Evolutionary conservation across 2,888 invertebrate species (phyloP).

Genomic region (Drosophila testacea): DNA sequence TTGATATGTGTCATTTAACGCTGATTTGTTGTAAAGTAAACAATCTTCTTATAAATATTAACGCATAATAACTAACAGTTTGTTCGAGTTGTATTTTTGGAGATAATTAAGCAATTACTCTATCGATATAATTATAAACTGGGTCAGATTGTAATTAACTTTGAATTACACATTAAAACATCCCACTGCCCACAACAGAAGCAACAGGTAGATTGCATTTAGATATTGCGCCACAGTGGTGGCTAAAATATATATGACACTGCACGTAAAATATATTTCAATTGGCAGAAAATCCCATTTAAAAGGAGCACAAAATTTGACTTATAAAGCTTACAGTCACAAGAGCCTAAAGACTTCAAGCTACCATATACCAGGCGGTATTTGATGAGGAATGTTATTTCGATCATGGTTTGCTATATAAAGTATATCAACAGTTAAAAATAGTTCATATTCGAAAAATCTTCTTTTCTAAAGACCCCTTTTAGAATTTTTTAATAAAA

Average conservation of each 20-base stretch:
- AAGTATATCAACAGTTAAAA: no score
- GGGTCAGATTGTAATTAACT: constrained; percentile 6
- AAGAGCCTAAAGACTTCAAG: no score
- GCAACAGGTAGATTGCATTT: constrained; percentile 38
- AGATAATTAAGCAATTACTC: constrained; percentile 29
- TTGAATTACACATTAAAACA: constrained; percentile 3
- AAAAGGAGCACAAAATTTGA: no score
- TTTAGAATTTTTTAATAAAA: no score
- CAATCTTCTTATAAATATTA: constrained; percentile 23
- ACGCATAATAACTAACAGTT: constrained; percentile 21
- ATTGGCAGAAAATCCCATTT: no score
- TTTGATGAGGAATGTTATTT: no score
- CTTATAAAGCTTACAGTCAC: no score
- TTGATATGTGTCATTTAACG: constrained; percentile 11
- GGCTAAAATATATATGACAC: constrained; percentile 8
- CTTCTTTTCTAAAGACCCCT: no score
- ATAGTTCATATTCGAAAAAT: no score
- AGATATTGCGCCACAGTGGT: constrained; percentile 9
- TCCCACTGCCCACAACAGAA: not conserved
- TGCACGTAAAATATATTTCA: no score
- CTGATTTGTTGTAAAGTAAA: constrained; percentile 14
- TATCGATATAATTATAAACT: constrained; percentile 2
- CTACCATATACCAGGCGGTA: no score
- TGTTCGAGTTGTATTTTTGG: not conserved
- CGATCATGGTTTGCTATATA: no score